Percentiles rank a stretch among this genome's conserved stretches.
phyloP scores from a whole-genome alignment of 2,113 vertebrate genomes.

The Podarcis raffonei region DNA sequence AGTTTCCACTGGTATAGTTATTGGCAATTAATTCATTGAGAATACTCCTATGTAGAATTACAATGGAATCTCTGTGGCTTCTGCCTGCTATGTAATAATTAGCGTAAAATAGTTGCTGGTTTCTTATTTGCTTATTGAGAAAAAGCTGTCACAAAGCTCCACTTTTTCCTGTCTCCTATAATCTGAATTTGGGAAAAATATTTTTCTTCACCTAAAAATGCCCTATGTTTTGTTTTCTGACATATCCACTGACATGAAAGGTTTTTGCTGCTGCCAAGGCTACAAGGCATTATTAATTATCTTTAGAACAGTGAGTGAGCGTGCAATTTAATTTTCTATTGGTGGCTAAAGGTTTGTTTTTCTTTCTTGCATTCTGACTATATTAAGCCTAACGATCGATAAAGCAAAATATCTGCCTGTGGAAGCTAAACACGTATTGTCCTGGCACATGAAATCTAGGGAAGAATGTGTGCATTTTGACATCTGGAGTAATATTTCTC shows the following conservation, averaged over 20 bases:
- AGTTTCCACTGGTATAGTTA: conserved; percentile 21
- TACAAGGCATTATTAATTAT: background rate
- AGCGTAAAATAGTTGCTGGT: background rate
- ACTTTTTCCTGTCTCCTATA: background rate
- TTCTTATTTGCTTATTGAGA: background rate
- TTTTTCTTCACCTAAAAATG: background rate
- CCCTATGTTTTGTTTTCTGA: background rate
- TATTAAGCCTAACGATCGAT: background rate
- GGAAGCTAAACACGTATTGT: background rate
- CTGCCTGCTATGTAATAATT: background rate
- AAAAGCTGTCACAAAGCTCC: background rate
- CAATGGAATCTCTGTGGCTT: background rate
- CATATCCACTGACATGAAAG: background rate
- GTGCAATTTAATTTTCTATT: background rate
- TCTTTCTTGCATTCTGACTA: background rate
- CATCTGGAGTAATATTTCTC: background rate
- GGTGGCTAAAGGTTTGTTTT: background rate
- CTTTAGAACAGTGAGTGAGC: background rate
- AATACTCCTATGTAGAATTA: conserved; percentile 7
- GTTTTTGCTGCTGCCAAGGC: background rate
- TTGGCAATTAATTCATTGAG: background rate
- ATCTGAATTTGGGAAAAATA: background rate
- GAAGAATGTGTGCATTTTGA: background rate
- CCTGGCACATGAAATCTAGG: background rate
- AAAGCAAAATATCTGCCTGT: background rate